Evolutionary conservation across 2,113 vertebrate genomes (phyloP), one percentile per base, ranked within the genome.

Genomic region (Leptobrachium leishanense): DNA sequence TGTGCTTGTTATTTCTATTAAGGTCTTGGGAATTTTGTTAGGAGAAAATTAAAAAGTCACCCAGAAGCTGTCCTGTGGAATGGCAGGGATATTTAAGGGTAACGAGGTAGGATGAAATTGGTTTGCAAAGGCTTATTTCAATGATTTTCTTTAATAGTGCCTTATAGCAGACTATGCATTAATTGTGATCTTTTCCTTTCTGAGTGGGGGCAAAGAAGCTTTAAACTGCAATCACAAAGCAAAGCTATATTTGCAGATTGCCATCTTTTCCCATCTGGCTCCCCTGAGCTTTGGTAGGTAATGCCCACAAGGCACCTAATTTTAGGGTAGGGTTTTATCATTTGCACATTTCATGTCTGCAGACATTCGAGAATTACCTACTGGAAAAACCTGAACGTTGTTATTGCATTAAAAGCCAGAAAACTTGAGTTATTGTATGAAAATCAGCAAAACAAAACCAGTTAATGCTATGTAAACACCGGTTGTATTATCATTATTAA

Each of bases 341-440:
- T 74, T 72, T 75, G 65, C 72, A 0, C 76, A 6, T 5, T 11
- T 0, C 64, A 80, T 75, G 76, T 77, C 20, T 82, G 71, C 76
- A 82, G 5, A 72, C 84, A 72, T 1, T 62, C 67, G 65, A 83
- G 62, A 31, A 62, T 67, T 55, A 72, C 83, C 84, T 6, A 79
- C 84, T 75, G 64, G 20, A 74, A 84, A 83, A 76, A 1, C 66
- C 79, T 82, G 66, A 8, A 74, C 55, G 79, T 83, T 85, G 86
- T 3, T 79, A 64, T 64, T 0, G 79, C 81, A 39, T 13, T 82
- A 75, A 85, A 83, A 63, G 4, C 39, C 20, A 31, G 20, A 31
- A 31, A 31, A 31, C 20, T 31, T 31, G 20, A 31, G 20, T 31
- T 31, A 31, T 31, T 31, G 20, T 31, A 31, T 31, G 20, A 31